Percentiles rank a stretch among this genome's conserved stretches.
These are phyloP conservation scores for Tragopan temminckii DNA, from an alignment of 2,797 vertebrate genomes.

Conservation along the genomic window DNA sequence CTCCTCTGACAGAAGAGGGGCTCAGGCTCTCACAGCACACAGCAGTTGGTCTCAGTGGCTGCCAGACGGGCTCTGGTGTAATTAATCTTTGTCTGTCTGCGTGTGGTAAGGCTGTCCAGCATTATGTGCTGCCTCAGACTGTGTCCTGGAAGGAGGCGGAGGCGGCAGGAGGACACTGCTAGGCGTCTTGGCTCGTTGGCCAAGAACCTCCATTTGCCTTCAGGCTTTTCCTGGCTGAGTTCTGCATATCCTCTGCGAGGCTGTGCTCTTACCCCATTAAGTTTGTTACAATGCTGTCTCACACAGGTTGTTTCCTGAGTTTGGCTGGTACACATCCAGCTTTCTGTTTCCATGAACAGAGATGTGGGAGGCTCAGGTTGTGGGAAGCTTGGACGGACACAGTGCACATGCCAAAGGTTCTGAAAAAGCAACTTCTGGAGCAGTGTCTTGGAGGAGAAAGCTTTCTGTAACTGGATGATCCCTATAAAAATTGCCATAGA, in stretches of 20 bases:
- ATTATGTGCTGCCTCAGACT: neutral
- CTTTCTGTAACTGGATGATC: neutral
- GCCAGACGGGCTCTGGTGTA: neutral
- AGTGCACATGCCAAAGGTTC: fast-evolving
- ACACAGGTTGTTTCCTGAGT: neutral
- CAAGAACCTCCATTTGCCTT: neutral
- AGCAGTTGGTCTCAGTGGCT: neutral
- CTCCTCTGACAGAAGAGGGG: neutral
- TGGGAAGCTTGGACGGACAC: neutral
- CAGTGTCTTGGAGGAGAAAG: neutral
- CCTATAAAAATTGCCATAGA: neutral
- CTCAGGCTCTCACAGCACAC: neutral
- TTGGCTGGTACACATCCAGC: neutral
- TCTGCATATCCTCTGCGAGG: neutral
- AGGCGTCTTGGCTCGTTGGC: neutral
- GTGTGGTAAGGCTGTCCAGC: neutral
- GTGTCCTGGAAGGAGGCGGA: neutral
- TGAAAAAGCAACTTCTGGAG: neutral
- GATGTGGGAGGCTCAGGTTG: neutral
- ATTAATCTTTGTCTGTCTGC: neutral
- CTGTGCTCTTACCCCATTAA: fast-evolving
- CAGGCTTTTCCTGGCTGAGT: neutral
- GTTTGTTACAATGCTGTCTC: neutral
- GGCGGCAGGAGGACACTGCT: neutral
- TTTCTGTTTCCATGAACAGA: neutral